Base-by-base conservation (phyloP, 2,888 invertebrate genomes). In the Calephelis perditalis region DNA sequence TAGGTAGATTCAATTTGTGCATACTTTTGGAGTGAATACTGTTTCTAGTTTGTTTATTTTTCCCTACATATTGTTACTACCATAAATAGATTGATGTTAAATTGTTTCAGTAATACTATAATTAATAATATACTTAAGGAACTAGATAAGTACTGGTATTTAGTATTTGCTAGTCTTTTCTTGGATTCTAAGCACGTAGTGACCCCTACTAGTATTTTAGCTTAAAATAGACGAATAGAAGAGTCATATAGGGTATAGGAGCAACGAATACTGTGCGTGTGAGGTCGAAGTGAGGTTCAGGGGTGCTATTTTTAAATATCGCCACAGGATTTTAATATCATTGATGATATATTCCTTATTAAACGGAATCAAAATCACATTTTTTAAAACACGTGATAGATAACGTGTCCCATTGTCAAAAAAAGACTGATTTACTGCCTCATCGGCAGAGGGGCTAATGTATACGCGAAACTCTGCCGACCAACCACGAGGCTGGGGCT, bases 141-240 rank as follows among this genome's bases (percentile, higher is more conserved):
- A 46, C 12, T 55, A 55, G 56, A 56, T 60, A 55, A 57, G 57
- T 65, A 26, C 26, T 26, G 26, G 26, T 26, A 66, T 61, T 60
- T 63, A 58, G 59, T 59, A 65, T 63, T 60, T 62, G 61, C 62
- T 68, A 68, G 66, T 60, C 59, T 47, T 56, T 56, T 62, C 65
- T 62, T 64, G 63, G 62, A 65, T 62, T 65, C 46, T 54, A 56
- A 56, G 60, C 60, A 60, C 60, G 55, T 45, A 56, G 44, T 60
- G 46, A 45, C 54, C 60, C 60, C 54, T 54, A 54, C 35, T 54
- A 54, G 54, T 36, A 11, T 36, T 54, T 54, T 54, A 54, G 54
- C n/a, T 40, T 40, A 11, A 5, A 26, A 54, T 35, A 52, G 49
- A 49, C 35, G 26, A 54, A 54, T 54, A 54, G 52, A 54, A 54